Evolutionary conservation across 2,797 vertebrate species (phyloP).

Genomic region (Muscicapa striata): DNA sequence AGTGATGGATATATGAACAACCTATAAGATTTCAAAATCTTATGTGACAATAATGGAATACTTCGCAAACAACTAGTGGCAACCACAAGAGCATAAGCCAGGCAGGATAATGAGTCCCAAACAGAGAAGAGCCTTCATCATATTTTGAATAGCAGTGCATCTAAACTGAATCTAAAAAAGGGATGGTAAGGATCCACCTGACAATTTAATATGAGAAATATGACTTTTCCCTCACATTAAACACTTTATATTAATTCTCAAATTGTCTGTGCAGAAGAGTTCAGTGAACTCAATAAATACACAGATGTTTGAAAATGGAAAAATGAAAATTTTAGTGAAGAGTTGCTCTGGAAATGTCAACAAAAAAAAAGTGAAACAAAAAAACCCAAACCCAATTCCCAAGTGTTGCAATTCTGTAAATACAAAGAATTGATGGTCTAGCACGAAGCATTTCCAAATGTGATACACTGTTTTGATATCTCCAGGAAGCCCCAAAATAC

Average conservation of each 20-base stretch:
- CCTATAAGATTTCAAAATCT: background rate
- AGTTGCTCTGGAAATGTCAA: background rate
- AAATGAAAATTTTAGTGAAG: background rate
- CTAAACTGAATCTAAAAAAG: background rate
- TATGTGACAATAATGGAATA: background rate
- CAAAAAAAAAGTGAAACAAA: background rate
- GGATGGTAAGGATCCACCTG: background rate
- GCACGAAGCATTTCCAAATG: background rate
- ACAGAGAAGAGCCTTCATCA: background rate
- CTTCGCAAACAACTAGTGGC: background rate
- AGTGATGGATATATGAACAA: background rate
- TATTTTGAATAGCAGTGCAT: background rate
- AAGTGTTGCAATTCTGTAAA: background rate
- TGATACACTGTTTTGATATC: background rate
- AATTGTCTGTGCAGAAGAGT: background rate
- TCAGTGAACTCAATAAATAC: background rate
- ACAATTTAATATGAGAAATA: background rate
- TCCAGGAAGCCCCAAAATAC: background rate
- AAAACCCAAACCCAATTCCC: background rate
- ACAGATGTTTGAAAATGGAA: background rate
- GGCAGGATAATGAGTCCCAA: background rate
- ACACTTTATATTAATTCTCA: background rate
- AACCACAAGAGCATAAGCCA: rapidly evolving
- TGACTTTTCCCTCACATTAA: background rate
- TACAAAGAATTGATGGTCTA: background rate